Conservation (phyloP, 2,888 invertebrate species). For the Microplitis deprimator region DNA sequence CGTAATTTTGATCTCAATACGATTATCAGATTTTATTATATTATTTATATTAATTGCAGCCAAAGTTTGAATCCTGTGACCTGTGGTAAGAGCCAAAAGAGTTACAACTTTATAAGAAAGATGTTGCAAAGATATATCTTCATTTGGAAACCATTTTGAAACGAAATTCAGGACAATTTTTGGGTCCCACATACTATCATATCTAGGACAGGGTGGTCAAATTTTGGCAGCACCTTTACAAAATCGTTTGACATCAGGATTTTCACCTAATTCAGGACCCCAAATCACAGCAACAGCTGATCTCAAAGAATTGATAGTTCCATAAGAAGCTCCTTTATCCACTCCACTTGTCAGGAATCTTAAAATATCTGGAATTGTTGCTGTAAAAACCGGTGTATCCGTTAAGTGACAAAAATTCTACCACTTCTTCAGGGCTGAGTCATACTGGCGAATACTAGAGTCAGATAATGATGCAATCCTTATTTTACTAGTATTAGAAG, state of each 20-base stretch:
- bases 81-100: conserved; percentile 48
- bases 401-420: conserved; percentile 3
- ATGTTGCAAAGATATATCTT: conserved; percentile 30
- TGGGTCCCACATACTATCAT: conserved; percentile 53
- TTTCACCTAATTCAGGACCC: conserved; percentile 15
- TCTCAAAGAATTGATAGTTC: conserved; percentile 16
- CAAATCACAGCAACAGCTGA: conserved; percentile 23
- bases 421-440: conserved; percentile 22
- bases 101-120: conserved; percentile 46
- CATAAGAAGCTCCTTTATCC: conserved; percentile 4
- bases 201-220: conserved; percentile 52
- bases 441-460: conserved; percentile 4
- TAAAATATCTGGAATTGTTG: neutral
- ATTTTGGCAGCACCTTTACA: conserved; percentile 49
- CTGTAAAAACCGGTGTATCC: neutral
- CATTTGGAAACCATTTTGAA: conserved; percentile 29
- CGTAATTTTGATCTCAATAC: conserved; percentile 42
- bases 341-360: neutral
- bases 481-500: no score
- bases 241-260: conserved; percentile 46
- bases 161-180: conserved; percentile 51
- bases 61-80: conserved; percentile 48
- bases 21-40: conserved; percentile 27
- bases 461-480: neutral
- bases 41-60: conserved; percentile 44